These are phyloP conservation scores for Nemoura dubitans DNA, from an alignment of 2,888 invertebrate genomes.

Conservation along the genomic window DNA sequence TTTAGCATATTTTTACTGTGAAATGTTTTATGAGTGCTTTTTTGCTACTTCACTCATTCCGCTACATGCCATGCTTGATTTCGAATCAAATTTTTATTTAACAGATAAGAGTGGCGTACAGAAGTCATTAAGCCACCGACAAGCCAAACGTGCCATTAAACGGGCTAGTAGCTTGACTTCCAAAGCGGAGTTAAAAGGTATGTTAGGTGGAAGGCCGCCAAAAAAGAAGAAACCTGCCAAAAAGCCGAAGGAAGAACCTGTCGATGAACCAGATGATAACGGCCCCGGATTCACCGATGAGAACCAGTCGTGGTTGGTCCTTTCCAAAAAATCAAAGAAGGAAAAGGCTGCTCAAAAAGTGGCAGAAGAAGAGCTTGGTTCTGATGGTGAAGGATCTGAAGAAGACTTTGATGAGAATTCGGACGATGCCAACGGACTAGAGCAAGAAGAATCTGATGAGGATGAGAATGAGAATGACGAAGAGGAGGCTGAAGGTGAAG, in stretches of 20 bases:
- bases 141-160: conserved; percentile 73
- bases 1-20: background rate
- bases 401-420: conserved; percentile 56
- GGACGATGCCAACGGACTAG: conserved; percentile 53
- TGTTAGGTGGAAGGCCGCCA: conserved; percentile 28
- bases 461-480: conserved; percentile 49
- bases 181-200: conserved; percentile 57
- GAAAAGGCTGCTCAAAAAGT: conserved; percentile 33
- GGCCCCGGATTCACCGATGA: conserved; percentile 41
- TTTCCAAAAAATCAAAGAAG: conserved; percentile 54
- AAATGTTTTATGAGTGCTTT: background rate
- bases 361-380: conserved; percentile 43
- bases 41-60: background rate
- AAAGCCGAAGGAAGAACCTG: conserved; percentile 55
- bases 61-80: conserved; percentile 19
- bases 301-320: conserved; percentile 54
- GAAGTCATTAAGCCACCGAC: conserved; percentile 69
- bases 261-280: background rate
- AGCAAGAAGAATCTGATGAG: conserved; percentile 46
- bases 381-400: conserved; percentile 55
- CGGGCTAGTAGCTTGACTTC: conserved; percentile 62
- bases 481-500: no score
- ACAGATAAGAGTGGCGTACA: conserved; percentile 39
- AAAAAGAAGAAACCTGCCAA: conserved; percentile 57
- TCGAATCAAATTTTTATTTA: background rate